Evolutionary conservation across 2,113 vertebrate species (phyloP).

Genomic region (Ctenodactylus gundi): DNA sequence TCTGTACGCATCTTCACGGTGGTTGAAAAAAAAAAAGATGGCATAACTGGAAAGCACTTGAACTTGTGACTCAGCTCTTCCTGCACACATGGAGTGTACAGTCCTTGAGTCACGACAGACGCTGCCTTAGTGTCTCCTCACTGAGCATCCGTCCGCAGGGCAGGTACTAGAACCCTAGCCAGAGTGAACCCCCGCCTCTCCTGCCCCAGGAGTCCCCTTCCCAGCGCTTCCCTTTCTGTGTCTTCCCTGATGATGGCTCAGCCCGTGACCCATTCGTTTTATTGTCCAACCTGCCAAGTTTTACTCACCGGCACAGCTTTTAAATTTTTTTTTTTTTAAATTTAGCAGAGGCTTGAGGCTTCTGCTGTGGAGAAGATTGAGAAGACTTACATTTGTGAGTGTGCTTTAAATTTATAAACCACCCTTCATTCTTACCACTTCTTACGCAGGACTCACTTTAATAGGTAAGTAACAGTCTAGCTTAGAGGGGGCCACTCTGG

Average conservation of each 20-base stretch:
- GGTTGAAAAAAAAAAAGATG: neutral
- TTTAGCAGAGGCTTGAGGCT: neutral
- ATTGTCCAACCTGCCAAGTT: neutral
- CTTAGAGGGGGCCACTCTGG: rapidly evolving
- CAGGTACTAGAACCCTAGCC: neutral
- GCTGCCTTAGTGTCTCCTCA: rapidly evolving
- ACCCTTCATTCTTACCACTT: neutral
- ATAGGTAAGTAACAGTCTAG: neutral
- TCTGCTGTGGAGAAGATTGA: neutral
- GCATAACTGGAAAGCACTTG: slow-evolving; percentile 41
- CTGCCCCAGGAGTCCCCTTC: neutral
- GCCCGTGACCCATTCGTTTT: slow-evolving; percentile 14
- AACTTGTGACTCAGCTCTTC: slow-evolving; percentile 55
- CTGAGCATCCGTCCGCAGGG: neutral
- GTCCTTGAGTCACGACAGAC: neutral
- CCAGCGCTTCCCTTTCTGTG: neutral
- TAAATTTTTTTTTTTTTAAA: neutral
- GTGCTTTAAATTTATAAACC: neutral
- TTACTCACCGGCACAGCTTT: neutral
- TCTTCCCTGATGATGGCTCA: neutral
- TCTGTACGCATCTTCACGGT: neutral
- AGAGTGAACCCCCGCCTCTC: neutral
- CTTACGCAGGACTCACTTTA: neutral
- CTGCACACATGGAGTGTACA: neutral
- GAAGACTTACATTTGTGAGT: neutral